Evolutionary conservation across 2,888 invertebrate species (phyloP).

Genomic region (Cyaniris semiargus): DNA sequence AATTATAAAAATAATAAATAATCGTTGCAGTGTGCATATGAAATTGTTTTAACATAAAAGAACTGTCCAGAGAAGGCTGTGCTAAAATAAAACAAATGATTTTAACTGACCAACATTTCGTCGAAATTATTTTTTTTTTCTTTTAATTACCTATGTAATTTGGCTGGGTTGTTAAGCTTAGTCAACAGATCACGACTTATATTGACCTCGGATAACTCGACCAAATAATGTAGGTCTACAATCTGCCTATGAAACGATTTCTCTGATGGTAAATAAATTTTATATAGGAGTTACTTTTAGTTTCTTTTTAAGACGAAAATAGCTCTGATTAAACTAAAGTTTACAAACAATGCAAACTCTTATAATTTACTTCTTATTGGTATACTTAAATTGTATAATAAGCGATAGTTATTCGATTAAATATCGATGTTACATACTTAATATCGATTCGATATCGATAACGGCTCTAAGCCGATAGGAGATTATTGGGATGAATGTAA

Average conservation of each 20-base stretch:
- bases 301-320: neutral
- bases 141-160: neutral
- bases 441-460: constrained; percentile 1
- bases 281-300: neutral
- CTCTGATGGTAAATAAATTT: neutral
- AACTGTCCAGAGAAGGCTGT: constrained; percentile 50
- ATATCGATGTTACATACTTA: constrained; percentile 9
- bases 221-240: neutral
- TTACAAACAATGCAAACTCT: neutral
- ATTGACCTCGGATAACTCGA: too few relatives aligned
- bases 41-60: constrained; percentile 11
- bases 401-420: constrained; percentile 6
- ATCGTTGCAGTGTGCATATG: constrained; percentile 24
- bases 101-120: constrained; percentile 33
- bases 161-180: neutral
- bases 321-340: neutral
- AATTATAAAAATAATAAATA: too few relatives aligned
- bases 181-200: neutral
- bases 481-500: constrained; percentile 20
- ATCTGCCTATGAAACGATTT: neutral
- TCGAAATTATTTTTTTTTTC: neutral
- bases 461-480: constrained; percentile 17
- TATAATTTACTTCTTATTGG: neutral
- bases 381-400: neutral
- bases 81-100: constrained; percentile 44